Evolutionary conservation across 2,797 vertebrate species (phyloP).

Genomic region (Heterohyrax brucei): DNA sequence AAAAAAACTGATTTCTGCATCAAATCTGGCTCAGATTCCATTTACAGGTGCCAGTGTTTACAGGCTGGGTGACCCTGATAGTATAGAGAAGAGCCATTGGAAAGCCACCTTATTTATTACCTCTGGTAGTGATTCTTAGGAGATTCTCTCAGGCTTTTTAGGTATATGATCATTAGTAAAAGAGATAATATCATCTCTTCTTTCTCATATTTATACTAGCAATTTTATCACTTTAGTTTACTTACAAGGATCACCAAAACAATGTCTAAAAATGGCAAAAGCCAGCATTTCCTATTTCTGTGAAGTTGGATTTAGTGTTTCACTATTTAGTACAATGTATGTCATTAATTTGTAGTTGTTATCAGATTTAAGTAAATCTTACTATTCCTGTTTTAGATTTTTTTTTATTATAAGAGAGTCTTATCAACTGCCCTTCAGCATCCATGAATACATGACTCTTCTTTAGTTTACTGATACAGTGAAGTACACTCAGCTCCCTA

Average conservation of each 20-base stretch:
- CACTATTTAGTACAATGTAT: slow-evolving; percentile 9
- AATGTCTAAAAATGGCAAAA: slow-evolving; percentile 45
- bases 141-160: neutral
- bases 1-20: neutral
- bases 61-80: neutral
- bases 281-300: neutral
- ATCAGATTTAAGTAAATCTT: slow-evolving; percentile 49
- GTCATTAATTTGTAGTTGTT: slow-evolving; percentile 44
- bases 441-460: neutral
- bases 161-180: neutral
- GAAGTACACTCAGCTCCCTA: slow-evolving; percentile 41
- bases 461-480: neutral
- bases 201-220: slow-evolving; percentile 34
- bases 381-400: slow-evolving; percentile 38
- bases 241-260: neutral
- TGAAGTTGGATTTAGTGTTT: slow-evolving; percentile 37
- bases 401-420: slow-evolving; percentile 42
- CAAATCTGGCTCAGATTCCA: neutral
- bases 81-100: neutral
- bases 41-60: neutral
- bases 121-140: neutral
- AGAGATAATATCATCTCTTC: slow-evolving; percentile 8
- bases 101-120: neutral
- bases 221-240: slow-evolving; percentile 48
- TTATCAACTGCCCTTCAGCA: slow-evolving; percentile 25